These are phyloP conservation scores for Drosophila fungiperda DNA, from an alignment of 2,888 invertebrate species.

Conservation along the genomic window DNA sequence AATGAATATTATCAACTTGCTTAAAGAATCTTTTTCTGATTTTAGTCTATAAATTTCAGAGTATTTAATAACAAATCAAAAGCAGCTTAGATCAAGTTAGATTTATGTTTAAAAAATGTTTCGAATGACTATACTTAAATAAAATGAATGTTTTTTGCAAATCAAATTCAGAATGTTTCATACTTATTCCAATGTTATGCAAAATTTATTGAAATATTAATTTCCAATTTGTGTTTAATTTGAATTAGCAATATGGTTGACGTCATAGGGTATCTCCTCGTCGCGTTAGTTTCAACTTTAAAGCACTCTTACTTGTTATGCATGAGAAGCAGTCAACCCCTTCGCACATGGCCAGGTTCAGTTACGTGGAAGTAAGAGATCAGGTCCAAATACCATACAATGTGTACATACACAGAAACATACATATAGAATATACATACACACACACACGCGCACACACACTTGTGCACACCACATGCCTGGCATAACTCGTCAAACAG, in stretches of 20 bases:
- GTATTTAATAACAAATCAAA: not conserved
- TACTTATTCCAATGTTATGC: not conserved
- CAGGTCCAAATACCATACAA: constrained; percentile 26
- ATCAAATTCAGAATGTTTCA: not conserved
- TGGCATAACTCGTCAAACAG: constrained; percentile 81
- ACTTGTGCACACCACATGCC: constrained; percentile 11
- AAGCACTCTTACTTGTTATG: constrained; percentile 14
- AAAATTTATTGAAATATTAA: not conserved
- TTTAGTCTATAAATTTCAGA: not conserved
- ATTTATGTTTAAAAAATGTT: not conserved
- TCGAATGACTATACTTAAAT: not conserved
- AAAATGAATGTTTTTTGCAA: not conserved
- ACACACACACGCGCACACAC: not conserved
- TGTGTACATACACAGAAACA: constrained; percentile 12
- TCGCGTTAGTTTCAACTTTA: not conserved
- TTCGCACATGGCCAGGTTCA: constrained; percentile 58
- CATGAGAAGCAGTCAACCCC: constrained; percentile 28
- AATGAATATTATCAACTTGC: not conserved
- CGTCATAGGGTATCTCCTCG: not conserved
- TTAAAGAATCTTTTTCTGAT: not conserved
- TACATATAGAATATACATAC: not conserved
- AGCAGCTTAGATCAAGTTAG: not conserved
- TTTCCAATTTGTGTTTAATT: not conserved
- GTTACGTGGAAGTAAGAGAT: constrained; percentile 71
- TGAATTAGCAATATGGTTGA: not conserved